phyloP scores from a whole-genome alignment of 64 coral and sea anemone species.

The Montipora foliosa region DNA sequence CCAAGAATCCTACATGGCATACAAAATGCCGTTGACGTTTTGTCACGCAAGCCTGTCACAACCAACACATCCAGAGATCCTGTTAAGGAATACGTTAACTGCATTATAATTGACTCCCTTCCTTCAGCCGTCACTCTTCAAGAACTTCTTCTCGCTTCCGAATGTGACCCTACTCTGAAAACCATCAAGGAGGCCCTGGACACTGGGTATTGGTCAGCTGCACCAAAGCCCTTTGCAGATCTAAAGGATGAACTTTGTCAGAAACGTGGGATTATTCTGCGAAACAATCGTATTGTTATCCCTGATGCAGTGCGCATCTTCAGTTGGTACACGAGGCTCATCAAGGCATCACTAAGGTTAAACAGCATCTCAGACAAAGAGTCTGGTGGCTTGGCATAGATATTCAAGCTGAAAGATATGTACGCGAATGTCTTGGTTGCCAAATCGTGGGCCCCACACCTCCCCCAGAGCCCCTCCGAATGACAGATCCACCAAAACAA shows the following conservation, averaged over 20 bases:
- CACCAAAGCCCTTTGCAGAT: too few relatives aligned
- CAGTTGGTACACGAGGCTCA: constrained; percentile 2
- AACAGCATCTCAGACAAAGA: too few relatives aligned
- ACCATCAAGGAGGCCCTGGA: neutral
- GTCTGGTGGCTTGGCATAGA: too few relatives aligned
- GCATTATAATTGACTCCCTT: neutral
- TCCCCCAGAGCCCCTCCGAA: too few relatives aligned
- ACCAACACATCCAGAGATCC: neutral
- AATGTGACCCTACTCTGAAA: neutral
- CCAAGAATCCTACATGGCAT: neutral
- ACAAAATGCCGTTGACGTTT: neutral
- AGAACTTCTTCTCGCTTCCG: neutral
- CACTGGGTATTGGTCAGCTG: neutral
- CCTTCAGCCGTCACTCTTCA: neutral
- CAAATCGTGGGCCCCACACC: too few relatives aligned
- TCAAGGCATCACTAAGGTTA: neutral
- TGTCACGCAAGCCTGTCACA: neutral
- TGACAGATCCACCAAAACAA: too few relatives aligned
- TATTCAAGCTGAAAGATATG: too few relatives aligned
- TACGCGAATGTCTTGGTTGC: too few relatives aligned
- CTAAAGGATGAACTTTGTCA: too few relatives aligned
- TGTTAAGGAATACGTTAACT: neutral
- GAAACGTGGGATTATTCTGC: too few relatives aligned
- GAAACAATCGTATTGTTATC: neutral
- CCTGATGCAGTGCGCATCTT: neutral